A percentile compares a stretch with the other conserved stretches of the same genome.
These are phyloP conservation scores for Pteria penguin DNA, from an alignment of 2,888 invertebrate species.

Conservation along the genomic window DNA sequence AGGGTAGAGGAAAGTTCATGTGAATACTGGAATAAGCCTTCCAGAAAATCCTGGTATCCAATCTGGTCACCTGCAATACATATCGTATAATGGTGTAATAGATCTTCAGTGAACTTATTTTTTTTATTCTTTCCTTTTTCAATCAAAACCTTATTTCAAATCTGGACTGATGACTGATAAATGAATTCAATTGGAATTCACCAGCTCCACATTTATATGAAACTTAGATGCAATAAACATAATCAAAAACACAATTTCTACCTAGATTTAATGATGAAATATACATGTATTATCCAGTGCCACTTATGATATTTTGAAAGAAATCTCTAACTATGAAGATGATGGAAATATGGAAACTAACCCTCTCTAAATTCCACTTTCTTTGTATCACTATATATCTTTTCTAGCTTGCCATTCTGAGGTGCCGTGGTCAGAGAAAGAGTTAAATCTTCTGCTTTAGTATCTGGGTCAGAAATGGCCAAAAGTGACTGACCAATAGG, in stretches of 20 bases:
- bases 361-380: background rate
- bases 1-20: slow-evolving; percentile 58
- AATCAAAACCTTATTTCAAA: background rate
- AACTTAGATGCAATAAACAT: too few species aligned
- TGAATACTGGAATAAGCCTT: slow-evolving; percentile 67
- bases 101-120: too few species aligned
- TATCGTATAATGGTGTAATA: too few species aligned
- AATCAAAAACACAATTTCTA: too few species aligned
- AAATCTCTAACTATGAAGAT: too few species aligned
- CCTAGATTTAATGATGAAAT: too few species aligned
- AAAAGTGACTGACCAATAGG: slow-evolving; percentile 63
- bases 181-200: too few species aligned
- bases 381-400: slow-evolving; percentile 41
- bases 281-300: too few species aligned
- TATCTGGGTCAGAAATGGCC: slow-evolving; percentile 70
- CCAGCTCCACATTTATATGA: too few species aligned
- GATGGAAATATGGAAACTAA: too few species aligned
- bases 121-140: too few species aligned
- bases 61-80: slow-evolving; percentile 71
- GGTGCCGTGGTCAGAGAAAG: slow-evolving; percentile 64
- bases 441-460: slow-evolving; percentile 57
- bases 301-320: too few species aligned
- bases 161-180: background rate
- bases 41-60: slow-evolving; percentile 61
- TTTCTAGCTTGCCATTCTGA: slow-evolving; percentile 62